phyloP scores from a whole-genome alignment of 1,140 invertebrate species.

The Ceratoteleas bidentatus region DNA sequence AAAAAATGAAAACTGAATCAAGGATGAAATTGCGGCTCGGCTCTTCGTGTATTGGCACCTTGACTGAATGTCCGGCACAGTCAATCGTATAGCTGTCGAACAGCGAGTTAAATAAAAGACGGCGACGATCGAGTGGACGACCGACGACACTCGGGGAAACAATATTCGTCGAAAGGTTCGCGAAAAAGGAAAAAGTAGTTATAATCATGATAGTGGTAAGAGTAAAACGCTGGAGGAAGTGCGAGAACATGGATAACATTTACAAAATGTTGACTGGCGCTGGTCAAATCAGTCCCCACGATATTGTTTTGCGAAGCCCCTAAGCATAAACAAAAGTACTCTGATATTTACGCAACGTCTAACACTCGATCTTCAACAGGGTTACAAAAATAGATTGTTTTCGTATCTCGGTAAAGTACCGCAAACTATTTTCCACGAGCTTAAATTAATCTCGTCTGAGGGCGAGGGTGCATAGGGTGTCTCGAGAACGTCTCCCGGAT shows the following conservation, averaged over 20 bases:
- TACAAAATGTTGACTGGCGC: constrained; percentile 25
- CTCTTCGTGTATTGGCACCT: constrained; percentile 39
- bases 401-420: constrained; percentile 39
- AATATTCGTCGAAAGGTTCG: constrained; percentile 4
- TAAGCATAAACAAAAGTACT: constrained; percentile 57
- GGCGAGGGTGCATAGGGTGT: constrained; percentile 24
- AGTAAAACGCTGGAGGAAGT: not conserved
- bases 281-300: constrained; percentile 37
- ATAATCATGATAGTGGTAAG: too few relatives aligned
- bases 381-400: constrained; percentile 58
- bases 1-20: constrained; percentile 3
- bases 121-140: constrained; percentile 16
- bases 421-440: constrained; percentile 57
- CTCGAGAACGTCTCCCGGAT: constrained; percentile 21
- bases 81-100: constrained; percentile 7
- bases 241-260: constrained; percentile 2
- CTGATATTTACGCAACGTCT: constrained; percentile 46
- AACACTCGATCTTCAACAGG: constrained; percentile 43
- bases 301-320: constrained; percentile 16
- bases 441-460: constrained; percentile 48
- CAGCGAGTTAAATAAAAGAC: constrained; percentile 9
- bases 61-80: constrained; percentile 34
- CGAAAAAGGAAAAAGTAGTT: not conserved
- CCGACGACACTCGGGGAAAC: constrained; percentile 33
- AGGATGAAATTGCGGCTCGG: not conserved